These are phyloP conservation scores for Adelognathus sp. DNA, from an alignment of 2,888 invertebrate species.

Conservation along the genomic window DNA sequence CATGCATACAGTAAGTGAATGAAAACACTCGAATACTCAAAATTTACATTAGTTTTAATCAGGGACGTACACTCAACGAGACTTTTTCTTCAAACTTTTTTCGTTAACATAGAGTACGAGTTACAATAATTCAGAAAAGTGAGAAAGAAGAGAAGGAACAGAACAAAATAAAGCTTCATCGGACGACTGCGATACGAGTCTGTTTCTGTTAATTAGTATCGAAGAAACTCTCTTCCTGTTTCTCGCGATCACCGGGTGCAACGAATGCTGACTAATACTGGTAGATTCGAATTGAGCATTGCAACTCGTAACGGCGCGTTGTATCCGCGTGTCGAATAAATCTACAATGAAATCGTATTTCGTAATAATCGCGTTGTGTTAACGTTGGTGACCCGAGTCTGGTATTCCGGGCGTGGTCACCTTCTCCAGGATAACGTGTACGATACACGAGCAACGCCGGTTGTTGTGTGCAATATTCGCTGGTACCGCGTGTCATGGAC, in stretches of 20 bases:
- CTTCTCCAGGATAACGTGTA: slow-evolving; percentile 51
- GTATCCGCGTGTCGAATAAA: slow-evolving; percentile 12
- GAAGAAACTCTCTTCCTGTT: slow-evolving; percentile 1
- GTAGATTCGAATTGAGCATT: background rate
- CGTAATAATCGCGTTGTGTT: slow-evolving; percentile 64
- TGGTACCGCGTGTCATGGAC: background rate
- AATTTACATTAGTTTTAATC: no score
- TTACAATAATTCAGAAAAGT: no score
- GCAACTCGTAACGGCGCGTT: background rate
- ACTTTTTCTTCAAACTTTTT: no score
- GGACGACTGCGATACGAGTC: no score
- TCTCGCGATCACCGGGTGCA: slow-evolving; percentile 25
- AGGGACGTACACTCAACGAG: no score
- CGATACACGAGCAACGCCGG: slow-evolving; percentile 36
- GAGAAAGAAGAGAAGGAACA: no score
- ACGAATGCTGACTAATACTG: slow-evolving; percentile 46
- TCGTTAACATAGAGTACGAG: no score
- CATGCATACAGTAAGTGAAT: no score
- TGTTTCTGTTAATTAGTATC: no score
- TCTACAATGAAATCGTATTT: slow-evolving; percentile 66
- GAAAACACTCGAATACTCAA: no score
- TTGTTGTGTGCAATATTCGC: slow-evolving; percentile 15
- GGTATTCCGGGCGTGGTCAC: slow-evolving; percentile 77
- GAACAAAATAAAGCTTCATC: no score
- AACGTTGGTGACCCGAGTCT: slow-evolving; percentile 58